Conservation (phyloP, 2,888 invertebrate genomes). For the Pandemis corylana region DNA sequence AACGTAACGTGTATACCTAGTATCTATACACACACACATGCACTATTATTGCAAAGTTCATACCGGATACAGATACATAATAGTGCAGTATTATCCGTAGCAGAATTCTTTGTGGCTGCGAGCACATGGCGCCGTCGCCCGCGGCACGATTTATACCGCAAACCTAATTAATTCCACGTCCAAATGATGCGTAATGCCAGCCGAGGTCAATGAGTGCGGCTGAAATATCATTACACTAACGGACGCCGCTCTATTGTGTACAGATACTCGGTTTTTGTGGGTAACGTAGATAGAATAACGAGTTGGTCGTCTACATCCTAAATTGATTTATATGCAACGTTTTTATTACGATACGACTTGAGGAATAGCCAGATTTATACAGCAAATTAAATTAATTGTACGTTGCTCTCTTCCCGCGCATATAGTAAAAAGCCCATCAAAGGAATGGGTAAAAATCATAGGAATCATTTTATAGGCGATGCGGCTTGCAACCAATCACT, state of each 20-base stretch:
- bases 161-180: constrained; percentile 75
- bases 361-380: constrained; percentile 51
- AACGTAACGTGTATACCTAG: background rate
- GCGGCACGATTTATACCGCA: constrained; percentile 62
- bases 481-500: too few species aligned
- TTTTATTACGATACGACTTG: too few species aligned
- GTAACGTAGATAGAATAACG: background rate
- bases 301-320: too few species aligned
- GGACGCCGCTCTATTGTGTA: constrained; percentile 38
- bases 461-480: too few species aligned
- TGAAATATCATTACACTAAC: constrained; percentile 31
- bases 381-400: constrained; percentile 77
- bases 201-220: constrained; percentile 39
- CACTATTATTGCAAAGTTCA: background rate
- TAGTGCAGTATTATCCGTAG: constrained; percentile 29
- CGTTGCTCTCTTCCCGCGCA: constrained; percentile 45
- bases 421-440: constrained; percentile 3
- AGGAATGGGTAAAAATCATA: constrained; percentile 17
- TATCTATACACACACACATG: background rate
- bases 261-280: background rate
- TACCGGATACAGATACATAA: constrained; percentile 10
- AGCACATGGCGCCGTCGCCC: constrained; percentile 71
- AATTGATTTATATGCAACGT: too few species aligned
- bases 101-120: constrained; percentile 22
- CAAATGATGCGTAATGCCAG: constrained; percentile 46